Percentiles rank a stretch among this genome's conserved stretches.
phyloP scores from a whole-genome alignment of 2,797 vertebrate species.

The Philypnodon macrostomus region DNA sequence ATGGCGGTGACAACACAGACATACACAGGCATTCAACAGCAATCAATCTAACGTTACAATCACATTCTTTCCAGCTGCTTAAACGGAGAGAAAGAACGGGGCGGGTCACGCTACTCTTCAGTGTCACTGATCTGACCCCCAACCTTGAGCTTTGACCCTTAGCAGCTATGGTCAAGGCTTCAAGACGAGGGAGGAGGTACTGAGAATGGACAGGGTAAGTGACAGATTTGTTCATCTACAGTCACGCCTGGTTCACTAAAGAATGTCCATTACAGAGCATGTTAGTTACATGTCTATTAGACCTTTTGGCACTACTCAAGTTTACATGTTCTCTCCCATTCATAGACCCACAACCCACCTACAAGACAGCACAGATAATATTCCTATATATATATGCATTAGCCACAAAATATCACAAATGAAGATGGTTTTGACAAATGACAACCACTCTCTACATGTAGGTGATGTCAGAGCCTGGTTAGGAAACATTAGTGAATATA shows the following conservation, averaged over 20 bases:
- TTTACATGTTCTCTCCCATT: no score
- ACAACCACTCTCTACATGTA: no score
- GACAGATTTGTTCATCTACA: constrained; percentile 77
- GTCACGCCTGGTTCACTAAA: constrained; percentile 82
- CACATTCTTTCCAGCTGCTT: constrained; percentile 69
- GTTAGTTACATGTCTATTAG: constrained; percentile 27
- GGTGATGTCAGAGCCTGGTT: no score
- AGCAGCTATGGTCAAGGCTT: constrained; percentile 57
- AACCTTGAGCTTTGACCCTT: constrained; percentile 80
- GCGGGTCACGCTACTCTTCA: constrained; percentile 46
- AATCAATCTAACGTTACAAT: constrained; percentile 73
- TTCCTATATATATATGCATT: no score
- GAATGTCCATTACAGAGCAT: constrained; percentile 53
- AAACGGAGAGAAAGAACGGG: constrained; percentile 57
- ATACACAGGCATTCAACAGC: constrained; percentile 41
- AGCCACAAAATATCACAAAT: no score
- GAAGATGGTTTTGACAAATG: no score
- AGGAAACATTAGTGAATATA: no score
- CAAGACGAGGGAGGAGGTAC: constrained; percentile 13
- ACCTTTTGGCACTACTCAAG: no score
- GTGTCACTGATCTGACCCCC: constrained; percentile 71
- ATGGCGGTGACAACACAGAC: constrained; percentile 23
- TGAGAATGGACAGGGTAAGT: constrained; percentile 62
- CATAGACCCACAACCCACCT: no score
- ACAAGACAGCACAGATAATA: no score